Evolutionary conservation across 2,113 vertebrate genomes (phyloP).

Genomic region (Heterochromis multidens): DNA sequence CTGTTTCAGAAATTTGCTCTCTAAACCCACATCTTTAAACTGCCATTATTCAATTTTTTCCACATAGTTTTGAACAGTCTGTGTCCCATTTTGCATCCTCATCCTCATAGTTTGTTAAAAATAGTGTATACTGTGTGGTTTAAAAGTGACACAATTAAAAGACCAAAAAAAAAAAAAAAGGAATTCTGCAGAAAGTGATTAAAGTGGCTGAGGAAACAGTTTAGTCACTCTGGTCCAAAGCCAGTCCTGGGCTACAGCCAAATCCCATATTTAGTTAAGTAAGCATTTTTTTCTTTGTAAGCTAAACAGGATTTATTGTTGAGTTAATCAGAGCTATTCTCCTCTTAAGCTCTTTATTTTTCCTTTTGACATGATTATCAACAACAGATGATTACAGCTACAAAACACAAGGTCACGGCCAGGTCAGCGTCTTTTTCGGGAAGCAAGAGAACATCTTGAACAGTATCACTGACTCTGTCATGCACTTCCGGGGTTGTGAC

Average conservation of each 20-base stretch:
- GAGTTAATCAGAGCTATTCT: not conserved
- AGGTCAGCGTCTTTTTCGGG: slow-evolving; percentile 19
- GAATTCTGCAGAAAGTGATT: not conserved
- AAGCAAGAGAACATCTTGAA: not conserved
- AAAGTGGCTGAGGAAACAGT: not conserved
- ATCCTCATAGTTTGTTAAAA: not conserved
- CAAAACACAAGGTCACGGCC: slow-evolving; percentile 16
- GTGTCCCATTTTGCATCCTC: not conserved
- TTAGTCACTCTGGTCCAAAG: not conserved
- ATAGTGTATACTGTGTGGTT: not conserved
- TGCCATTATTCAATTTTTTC: not conserved
- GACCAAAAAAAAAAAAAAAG: no score
- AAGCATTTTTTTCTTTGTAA: not conserved
- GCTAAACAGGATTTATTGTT: slow-evolving; percentile 4
- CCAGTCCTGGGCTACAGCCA: not conserved
- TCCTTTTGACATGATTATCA: slow-evolving; percentile 11
- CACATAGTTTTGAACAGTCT: not conserved
- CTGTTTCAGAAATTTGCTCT: not conserved
- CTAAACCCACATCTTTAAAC: not conserved
- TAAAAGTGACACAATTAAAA: not conserved
- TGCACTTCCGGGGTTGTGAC: slow-evolving; percentile 45
- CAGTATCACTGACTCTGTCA: not conserved
- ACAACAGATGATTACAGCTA: slow-evolving; percentile 46
- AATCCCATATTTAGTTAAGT: not conserved
- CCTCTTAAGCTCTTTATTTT: not conserved